Base-by-base conservation (phyloP, 2,797 vertebrate species). In the Spinus olivaceus region DNA sequence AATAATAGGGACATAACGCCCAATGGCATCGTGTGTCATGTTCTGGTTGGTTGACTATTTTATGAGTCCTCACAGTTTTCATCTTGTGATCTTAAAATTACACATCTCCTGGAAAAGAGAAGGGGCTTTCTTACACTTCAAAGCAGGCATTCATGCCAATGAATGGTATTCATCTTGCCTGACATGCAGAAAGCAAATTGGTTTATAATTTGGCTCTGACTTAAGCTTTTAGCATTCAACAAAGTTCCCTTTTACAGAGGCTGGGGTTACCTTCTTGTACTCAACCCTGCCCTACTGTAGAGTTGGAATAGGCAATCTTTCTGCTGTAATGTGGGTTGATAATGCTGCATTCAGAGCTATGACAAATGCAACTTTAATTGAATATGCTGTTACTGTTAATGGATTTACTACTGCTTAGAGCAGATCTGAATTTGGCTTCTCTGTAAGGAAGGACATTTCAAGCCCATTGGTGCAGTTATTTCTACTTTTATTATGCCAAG, bases 281-380 rank as follows among this genome's bases (percentile, higher is more conserved):
- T 92, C 67, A 53, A 53, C 41, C 32, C 51, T 80, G 37, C 33
- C 30, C 12, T 56, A 24, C 44, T 20, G 10, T 49, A 49, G 41
- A 61, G 25, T 0, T 85, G 78, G 44, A 94, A 79, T 49, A 80
- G 66, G 41, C 63, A 70, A 37, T 64, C 53, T 73, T 90, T 73
- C 63, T 92, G 63, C 51, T 92, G 22, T 93, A 72, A 39, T 76
- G 51, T 76, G 77, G 46, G 22, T 33, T 93, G 81, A 51, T 88
- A 86, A 76, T 81, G 74, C 44, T 92, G 39, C 39, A 44, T 72
- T 91, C 64, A 81, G 73, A 56, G 78, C 70, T 90, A 63, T 53
- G 64, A 88, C 51, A 95, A 92, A 95, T 92, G 59, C 44, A 90
- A 79, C 35, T 88, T 94, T 86, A 94, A 90, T 70, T 92, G 79